These are phyloP conservation scores for Epizoanthus fatuus DNA, from an alignment of 92 coral and sea anemone species.

Conservation along the genomic window DNA sequence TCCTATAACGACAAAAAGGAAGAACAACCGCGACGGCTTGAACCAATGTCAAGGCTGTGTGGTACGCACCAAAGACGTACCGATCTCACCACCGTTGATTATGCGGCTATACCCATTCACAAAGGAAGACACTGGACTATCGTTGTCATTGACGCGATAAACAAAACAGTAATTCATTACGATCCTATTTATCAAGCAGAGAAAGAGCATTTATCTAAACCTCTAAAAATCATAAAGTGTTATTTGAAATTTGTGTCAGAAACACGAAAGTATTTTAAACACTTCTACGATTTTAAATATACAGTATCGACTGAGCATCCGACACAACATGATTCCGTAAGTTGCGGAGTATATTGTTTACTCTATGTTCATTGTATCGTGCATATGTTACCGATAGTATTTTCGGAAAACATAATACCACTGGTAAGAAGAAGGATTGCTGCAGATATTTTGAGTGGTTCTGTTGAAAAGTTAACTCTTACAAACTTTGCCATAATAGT, in stretches of 20 bases:
- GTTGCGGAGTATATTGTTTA: neutral
- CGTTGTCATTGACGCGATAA: neutral
- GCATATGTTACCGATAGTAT: neutral
- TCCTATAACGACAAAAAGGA: neutral
- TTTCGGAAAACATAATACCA: too few relatives aligned
- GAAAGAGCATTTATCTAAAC: neutral
- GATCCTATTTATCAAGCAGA: neutral
- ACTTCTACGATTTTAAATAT: neutral
- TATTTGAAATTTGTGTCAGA: neutral
- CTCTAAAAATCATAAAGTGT: neutral
- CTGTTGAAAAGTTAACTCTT: too few relatives aligned
- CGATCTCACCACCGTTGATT: neutral
- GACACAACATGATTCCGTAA: neutral
- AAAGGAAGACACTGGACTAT: neutral
- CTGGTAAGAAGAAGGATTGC: too few relatives aligned
- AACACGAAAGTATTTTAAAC: neutral
- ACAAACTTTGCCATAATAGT: too few relatives aligned
- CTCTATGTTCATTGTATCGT: neutral
- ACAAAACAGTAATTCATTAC: neutral
- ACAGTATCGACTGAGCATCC: neutral
- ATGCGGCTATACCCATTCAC: neutral
- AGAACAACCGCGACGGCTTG: neutral
- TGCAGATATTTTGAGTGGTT: too few relatives aligned
- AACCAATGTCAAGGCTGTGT: neutral
- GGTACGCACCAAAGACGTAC: neutral